These are phyloP conservation scores for Hafferia zeledoni DNA, from an alignment of 2,797 vertebrate species.

Conservation along the genomic window DNA sequence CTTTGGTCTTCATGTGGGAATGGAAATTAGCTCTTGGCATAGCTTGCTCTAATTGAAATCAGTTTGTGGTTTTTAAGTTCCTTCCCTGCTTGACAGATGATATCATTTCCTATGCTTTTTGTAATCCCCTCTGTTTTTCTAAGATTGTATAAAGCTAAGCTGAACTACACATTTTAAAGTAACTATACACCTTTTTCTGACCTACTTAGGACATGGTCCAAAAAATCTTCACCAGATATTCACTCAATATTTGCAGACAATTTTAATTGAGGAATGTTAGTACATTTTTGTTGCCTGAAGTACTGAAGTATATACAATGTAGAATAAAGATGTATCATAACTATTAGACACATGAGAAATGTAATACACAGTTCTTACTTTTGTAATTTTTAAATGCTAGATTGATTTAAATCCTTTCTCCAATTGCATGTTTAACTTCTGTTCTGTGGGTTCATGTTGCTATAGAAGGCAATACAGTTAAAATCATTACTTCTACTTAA, in stretches of 20 bases:
- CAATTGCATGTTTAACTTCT: not conserved
- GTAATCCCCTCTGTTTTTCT: slow-evolving; percentile 79
- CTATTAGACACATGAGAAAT: not conserved
- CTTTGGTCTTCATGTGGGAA: slow-evolving; percentile 79
- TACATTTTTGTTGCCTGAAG: slow-evolving; percentile 58
- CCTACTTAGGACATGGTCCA: slow-evolving; percentile 70
- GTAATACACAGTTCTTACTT: not conserved
- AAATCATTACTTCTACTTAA: not conserved
- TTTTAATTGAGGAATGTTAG: slow-evolving; percentile 50
- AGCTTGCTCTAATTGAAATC: slow-evolving; percentile 80
- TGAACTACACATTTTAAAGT: slow-evolving; percentile 73
- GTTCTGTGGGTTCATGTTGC: not conserved
- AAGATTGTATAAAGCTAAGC: slow-evolving; percentile 76
- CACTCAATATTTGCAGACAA: slow-evolving; percentile 54
- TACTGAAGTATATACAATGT: not conserved
- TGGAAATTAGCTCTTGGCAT: slow-evolving; percentile 82
- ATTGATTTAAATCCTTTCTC: not conserved
- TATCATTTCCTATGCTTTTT: slow-evolving; percentile 83
- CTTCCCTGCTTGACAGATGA: slow-evolving; percentile 80
- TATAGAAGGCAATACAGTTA: not conserved
- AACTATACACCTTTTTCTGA: slow-evolving; percentile 74
- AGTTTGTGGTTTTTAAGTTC: slow-evolving; percentile 80
- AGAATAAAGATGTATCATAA: not conserved
- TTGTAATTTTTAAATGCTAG: not conserved
- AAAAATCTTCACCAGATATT: slow-evolving; percentile 49